Evolutionary conservation across 2,797 vertebrate species (phyloP), one percentile per base, ranked within the genome.

Genomic region (Pipistrellus kuhlii): DNA sequence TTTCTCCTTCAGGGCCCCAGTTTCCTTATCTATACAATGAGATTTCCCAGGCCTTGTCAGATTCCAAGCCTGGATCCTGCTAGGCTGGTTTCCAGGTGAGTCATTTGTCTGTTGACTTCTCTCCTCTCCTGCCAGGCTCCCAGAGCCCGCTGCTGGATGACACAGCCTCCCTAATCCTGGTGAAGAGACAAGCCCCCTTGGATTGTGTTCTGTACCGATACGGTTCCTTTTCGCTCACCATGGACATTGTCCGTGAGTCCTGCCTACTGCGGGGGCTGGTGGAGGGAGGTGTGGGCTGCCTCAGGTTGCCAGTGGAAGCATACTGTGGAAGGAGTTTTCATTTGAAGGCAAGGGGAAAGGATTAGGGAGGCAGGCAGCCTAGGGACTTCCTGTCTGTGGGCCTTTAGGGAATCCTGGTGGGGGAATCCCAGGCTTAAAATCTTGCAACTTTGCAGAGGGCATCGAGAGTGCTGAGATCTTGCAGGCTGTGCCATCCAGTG

Each of bases 381-480:
- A 78, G n/a, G 69, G n/a, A 48, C 48, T 88, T 90, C 32, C n/a
- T 73, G 32, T 84, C 64, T 55, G 1, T 66, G 55, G 53, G 71
- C n/a, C 14, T 71, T 93, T 78, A 30, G 48, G 44, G 23, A 92
- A n/a, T 21, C 25, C 53, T 73, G 44, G 9, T 53, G 41, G 44
- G 85, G 12, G 62, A 82, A 84, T 84, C 71, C 84, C 82, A 68
- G 25, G 30, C 12, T 71, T 90, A 76, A 59, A 77, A 72, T 23
- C 71, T 76, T 93, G 27, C 62, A 66, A 48, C 72, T 93, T 41
- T 93, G 80, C 98, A 99, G 99, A 99, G 99, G 99, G 99, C 5
- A 99, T 99, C 80, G 99, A 99, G 97, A 99, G 98, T 93, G 99
- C 99, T 55, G 98, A 99, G 98, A 99, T 99, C 88, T 98, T 99